These are phyloP conservation scores for Scaptomyza polygonia DNA, from an alignment of 2,888 invertebrate genomes.

Conservation along the genomic window DNA sequence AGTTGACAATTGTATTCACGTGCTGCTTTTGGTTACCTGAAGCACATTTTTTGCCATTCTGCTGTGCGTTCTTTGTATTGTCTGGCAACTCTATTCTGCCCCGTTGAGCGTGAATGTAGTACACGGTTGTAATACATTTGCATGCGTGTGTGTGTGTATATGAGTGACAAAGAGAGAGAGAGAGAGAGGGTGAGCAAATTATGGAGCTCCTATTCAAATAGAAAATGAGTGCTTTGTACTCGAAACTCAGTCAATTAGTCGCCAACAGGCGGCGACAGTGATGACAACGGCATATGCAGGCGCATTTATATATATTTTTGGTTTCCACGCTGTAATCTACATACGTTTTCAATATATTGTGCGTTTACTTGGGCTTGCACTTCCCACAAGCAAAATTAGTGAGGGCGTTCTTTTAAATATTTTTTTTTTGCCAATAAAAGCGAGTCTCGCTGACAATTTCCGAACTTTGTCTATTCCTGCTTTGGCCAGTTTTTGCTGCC, in stretches of 20 bases:
- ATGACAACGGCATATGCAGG: constrained; percentile 37
- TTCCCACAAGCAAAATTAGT: background rate
- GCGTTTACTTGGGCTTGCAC: constrained; percentile 3
- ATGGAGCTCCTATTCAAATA: constrained; percentile 65
- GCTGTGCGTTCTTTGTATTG: constrained; percentile 23
- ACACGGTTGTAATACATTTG: constrained; percentile 33
- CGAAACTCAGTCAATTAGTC: constrained; percentile 62
- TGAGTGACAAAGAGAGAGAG: constrained; percentile 22
- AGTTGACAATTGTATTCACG: constrained; percentile 28
- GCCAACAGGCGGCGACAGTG: constrained; percentile 55
- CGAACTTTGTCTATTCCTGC: constrained; percentile 11
- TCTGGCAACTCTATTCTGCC: constrained; percentile 48
- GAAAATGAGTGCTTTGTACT: constrained; percentile 71
- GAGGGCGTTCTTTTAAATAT: constrained; percentile 1
- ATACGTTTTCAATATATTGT: constrained; percentile 26
- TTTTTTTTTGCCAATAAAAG: constrained; percentile 9
- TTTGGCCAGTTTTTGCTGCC: constrained; percentile 40
- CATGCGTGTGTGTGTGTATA: constrained; percentile 12
- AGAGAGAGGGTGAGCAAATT: constrained; percentile 41
- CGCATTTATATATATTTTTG: constrained; percentile 15
- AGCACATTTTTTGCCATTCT: constrained; percentile 19
- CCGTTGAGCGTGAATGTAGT: constrained; percentile 48
- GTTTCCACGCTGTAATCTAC: constrained; percentile 31
- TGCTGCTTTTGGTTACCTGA: constrained; percentile 26
- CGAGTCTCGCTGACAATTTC: constrained; percentile 12